A percentile compares a stretch with the other conserved stretches of the same genome.
Conservation (phyloP, 2,888 invertebrate genomes). For the Pseudeuparius sepicola region DNA sequence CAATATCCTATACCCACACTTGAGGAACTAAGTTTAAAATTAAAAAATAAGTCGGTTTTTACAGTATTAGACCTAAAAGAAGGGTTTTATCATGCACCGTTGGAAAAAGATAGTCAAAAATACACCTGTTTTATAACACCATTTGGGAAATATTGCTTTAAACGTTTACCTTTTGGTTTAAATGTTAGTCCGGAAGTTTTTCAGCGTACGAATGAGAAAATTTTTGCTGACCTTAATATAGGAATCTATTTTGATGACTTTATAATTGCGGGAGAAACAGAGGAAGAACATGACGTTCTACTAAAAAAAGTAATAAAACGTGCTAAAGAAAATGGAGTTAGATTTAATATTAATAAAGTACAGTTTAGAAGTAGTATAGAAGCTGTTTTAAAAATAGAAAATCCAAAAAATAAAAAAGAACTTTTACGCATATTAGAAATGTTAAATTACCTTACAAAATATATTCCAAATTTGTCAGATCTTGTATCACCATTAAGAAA, state of each 20-base stretch:
- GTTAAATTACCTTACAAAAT: conserved; percentile 25
- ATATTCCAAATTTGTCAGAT: conserved; percentile 21
- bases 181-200: conserved; percentile 24
- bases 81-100: conserved; percentile 25
- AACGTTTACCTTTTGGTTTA: conserved; percentile 25
- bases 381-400: conserved; percentile 18
- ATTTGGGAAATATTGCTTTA: conserved; percentile 23
- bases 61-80: conserved; percentile 20
- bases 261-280: conserved; percentile 21
- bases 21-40: conserved; percentile 19
- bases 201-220: conserved; percentile 22
- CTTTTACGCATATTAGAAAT: conserved; percentile 27
- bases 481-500: conserved; percentile 18
- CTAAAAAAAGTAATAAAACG: conserved; percentile 19
- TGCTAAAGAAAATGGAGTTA: conserved; percentile 20
- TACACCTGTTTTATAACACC: conserved; percentile 26
- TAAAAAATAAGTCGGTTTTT: conserved; percentile 10
- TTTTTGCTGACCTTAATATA: conserved; percentile 23
- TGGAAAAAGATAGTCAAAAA: conserved; percentile 21
- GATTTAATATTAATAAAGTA: conserved; percentile 21
- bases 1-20: conserved; percentile 13
- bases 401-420: conserved; percentile 25
- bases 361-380: conserved; percentile 21
- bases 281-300: conserved; percentile 22
- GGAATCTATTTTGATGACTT: conserved; percentile 26